Percentiles rank a stretch among this genome's conserved stretches.
phyloP scores from a whole-genome alignment of 2,888 invertebrate genomes.

The Hartigia nigra region DNA sequence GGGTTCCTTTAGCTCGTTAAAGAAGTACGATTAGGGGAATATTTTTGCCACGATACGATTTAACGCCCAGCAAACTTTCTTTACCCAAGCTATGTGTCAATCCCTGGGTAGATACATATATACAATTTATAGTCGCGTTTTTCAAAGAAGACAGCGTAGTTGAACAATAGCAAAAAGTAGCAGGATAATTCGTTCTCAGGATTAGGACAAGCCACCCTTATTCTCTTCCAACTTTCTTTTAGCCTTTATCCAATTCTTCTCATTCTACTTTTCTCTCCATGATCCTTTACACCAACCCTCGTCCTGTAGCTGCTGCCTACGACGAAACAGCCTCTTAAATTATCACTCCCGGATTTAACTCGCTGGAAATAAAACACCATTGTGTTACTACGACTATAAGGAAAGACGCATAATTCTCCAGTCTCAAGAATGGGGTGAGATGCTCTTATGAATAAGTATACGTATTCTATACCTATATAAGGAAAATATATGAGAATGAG shows the following conservation, averaged over 20 bases:
- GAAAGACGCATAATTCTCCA: background rate
- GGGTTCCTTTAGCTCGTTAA: background rate
- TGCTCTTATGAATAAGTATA: background rate
- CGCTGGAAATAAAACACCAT: constrained; percentile 21
- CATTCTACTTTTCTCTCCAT: background rate
- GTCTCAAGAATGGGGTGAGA: background rate
- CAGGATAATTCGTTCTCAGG: constrained; percentile 22
- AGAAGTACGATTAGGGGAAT: background rate
- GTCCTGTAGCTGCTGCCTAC: background rate
- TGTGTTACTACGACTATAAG: constrained; percentile 13
- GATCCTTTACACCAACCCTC: background rate
- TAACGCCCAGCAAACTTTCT: background rate
- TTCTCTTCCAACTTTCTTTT: background rate
- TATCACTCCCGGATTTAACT: constrained; percentile 22
- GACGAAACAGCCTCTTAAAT: constrained; percentile 21
- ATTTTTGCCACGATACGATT: background rate
- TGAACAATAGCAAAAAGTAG: background rate
- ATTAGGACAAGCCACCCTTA: constrained; percentile 12
- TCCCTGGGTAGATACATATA: background rate
- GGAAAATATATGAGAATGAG: background rate
- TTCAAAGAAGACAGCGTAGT: background rate
- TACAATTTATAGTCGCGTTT: background rate
- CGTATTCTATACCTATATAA: background rate
- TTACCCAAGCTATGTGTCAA: background rate
- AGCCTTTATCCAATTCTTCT: background rate